Conservation (phyloP, 2,797 vertebrate genomes). For the Dicrostonyx torquatus region DNA sequence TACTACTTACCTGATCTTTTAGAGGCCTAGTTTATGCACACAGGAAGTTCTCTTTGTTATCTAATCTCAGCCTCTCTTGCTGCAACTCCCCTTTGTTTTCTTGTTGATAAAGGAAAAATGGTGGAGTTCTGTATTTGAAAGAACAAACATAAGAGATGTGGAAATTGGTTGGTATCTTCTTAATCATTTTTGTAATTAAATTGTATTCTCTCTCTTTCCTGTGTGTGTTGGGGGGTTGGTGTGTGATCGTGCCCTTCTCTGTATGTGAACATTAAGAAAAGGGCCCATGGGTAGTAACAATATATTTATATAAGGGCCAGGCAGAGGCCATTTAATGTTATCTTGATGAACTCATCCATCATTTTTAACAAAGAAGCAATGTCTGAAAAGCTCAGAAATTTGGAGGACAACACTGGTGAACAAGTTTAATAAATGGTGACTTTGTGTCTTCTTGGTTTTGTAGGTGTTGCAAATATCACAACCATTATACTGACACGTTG, state of each 20-base stretch:
- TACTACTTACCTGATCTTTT: constrained; percentile 42
- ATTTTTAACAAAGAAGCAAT: not conserved
- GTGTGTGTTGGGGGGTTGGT: not conserved
- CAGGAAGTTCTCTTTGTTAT: constrained; percentile 70
- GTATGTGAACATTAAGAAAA: not conserved
- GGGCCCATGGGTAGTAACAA: not conserved
- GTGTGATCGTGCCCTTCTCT: not conserved
- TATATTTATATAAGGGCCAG: not conserved
- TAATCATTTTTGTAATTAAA: not conserved
- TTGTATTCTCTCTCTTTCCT: not conserved
- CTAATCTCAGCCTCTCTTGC: constrained; percentile 65
- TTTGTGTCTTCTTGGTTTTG: not conserved
- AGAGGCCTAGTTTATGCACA: not conserved
- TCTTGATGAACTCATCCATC: not conserved
- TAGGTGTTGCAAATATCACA: not conserved
- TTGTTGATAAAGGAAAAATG: constrained; percentile 36
- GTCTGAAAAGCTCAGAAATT: not conserved
- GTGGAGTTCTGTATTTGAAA: not conserved
- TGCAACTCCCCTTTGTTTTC: constrained; percentile 48
- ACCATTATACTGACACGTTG: not conserved
- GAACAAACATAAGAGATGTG: not conserved
- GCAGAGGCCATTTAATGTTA: not conserved
- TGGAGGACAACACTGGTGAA: not conserved
- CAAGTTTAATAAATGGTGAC: not conserved
- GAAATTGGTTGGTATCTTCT: not conserved